Percentiles rank a stretch among this genome's conserved stretches.
These are phyloP conservation scores for Apotomis betuletana DNA, from an alignment of 2,888 invertebrate genomes.

Conservation along the genomic window DNA sequence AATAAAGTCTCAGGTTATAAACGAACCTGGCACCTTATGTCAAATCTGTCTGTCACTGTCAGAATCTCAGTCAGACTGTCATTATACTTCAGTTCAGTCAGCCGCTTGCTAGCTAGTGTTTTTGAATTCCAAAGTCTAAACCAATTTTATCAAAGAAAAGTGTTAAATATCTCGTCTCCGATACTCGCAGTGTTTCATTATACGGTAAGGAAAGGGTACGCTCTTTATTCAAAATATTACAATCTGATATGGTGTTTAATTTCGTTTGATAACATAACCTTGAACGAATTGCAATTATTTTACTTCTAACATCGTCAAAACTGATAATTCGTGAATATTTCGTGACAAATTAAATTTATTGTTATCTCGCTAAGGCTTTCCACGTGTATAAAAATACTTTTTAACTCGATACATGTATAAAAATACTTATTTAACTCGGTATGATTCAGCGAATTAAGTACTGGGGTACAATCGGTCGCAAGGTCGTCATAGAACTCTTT, in stretches of 20 bases:
- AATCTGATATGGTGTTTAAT: neutral
- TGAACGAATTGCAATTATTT: slow-evolving; percentile 17
- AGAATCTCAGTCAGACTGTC: too few species aligned
- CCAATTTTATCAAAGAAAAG: slow-evolving; percentile 36
- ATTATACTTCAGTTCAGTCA: neutral
- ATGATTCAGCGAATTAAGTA: slow-evolving; percentile 34
- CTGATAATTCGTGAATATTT: neutral
- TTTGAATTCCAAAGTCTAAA: slow-evolving; percentile 7
- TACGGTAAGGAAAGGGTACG: slow-evolving; percentile 28
- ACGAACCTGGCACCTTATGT: slow-evolving; percentile 1
- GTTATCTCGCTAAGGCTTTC: neutral
- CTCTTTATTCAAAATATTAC: neutral
- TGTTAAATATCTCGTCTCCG: neutral
- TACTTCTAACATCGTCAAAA: neutral
- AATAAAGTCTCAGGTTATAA: neutral
- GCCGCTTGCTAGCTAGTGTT: neutral
- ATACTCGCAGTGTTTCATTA: neutral
- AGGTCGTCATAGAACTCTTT: slow-evolving; percentile 26
- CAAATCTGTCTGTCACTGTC: slow-evolving; percentile 10
- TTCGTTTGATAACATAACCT: slow-evolving; percentile 34
- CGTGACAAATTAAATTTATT: neutral
- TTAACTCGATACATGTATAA: neutral
- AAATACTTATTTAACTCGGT: neutral
- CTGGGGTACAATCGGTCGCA: slow-evolving; percentile 19
- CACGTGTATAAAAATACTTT: too few species aligned